A percentile compares a stretch with the other conserved stretches of the same genome.
Evolutionary conservation across 2,888 invertebrate species (phyloP).

Genomic region (Platerodrilus igneus): DNA sequence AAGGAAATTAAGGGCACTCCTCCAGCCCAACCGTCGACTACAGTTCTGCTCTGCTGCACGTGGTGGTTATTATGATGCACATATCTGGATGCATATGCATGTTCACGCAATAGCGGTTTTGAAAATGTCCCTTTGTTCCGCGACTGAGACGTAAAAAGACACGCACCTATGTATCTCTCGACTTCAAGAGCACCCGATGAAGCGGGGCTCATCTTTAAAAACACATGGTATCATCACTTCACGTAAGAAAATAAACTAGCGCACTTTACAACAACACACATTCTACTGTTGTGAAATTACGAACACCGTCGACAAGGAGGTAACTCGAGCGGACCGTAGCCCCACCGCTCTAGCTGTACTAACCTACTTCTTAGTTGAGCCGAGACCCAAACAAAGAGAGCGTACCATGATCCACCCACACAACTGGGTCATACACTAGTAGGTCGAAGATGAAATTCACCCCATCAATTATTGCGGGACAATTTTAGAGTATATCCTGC

Average conservation of each 20-base stretch:
- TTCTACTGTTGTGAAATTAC: conserved; percentile 26
- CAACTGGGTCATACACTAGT: conserved; percentile 44
- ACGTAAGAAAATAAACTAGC: too few species aligned
- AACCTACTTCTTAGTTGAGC: conserved; percentile 43
- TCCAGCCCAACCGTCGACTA: conserved; percentile 69
- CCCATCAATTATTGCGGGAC: too few species aligned
- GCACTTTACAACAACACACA: too few species aligned
- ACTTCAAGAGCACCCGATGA: conserved; percentile 57
- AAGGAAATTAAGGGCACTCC: conserved; percentile 73
- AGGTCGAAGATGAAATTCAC: conserved; percentile 31
- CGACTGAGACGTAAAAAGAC: conserved; percentile 52
- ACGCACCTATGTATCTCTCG: conserved; percentile 61
- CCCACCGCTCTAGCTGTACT: conserved; percentile 42
- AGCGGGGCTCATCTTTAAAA: conserved; percentile 67
- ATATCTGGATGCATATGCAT: conserved; percentile 49
- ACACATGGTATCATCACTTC: conserved; percentile 33
- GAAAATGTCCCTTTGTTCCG: conserved; percentile 45
- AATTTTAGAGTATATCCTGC: too few species aligned
- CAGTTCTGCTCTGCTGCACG: conserved; percentile 41
- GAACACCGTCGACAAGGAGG: conserved; percentile 32
- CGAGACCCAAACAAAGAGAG: conserved; percentile 36
- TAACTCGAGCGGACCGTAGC: conserved; percentile 39
- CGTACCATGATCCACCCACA: conserved; percentile 42
- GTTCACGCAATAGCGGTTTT: conserved; percentile 43
- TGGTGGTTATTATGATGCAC: conserved; percentile 41